A percentile compares a stretch with the other conserved stretches of the same genome.
These are phyloP conservation scores for Lordiphosa collinella DNA, from an alignment of 1,140 invertebrate genomes.

Conservation along the genomic window DNA sequence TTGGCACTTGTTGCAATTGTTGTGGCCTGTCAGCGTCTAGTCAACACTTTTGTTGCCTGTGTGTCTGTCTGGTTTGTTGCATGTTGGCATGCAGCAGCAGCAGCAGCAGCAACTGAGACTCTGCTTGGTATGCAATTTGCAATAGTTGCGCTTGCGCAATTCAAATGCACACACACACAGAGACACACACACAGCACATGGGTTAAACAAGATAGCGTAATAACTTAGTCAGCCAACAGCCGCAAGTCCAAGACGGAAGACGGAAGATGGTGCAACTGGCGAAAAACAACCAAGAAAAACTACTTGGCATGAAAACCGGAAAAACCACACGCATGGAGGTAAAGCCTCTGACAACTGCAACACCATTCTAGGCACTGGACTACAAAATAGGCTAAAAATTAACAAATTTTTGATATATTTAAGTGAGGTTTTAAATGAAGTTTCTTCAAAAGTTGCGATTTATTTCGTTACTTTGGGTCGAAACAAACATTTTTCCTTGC, in stretches of 20 bases:
- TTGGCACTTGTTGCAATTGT: conserved; percentile 44
- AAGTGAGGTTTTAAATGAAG: too few species aligned
- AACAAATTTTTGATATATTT: too few species aligned
- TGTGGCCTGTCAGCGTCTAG: conserved; percentile 57
- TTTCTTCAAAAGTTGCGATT: too few species aligned
- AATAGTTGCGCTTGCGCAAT: conserved; percentile 75
- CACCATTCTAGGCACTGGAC: conserved; percentile 38
- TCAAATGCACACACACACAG: conserved; percentile 57
- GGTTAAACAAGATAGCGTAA: conserved; percentile 64
- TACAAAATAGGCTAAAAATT: background rate
- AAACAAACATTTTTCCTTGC: background rate
- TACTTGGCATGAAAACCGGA: conserved; percentile 63
- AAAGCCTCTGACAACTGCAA: conserved; percentile 3
- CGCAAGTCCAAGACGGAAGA: conserved; percentile 48
- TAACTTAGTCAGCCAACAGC: conserved; percentile 63
- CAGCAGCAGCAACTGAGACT: conserved; percentile 13
- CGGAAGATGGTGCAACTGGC: conserved; percentile 51
- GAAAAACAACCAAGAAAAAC: conserved; percentile 22
- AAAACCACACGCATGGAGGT: conserved; percentile 61
- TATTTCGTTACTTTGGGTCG: too few species aligned
- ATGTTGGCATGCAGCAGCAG: conserved; percentile 66
- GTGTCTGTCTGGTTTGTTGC: conserved; percentile 71
- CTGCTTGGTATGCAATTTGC: conserved; percentile 71
- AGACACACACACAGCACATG: conserved; percentile 27
- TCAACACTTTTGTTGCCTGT: conserved; percentile 66